Conservation (phyloP, 53 echinoderm and acorn worm genomes). For the Apostichopus leukothele region DNA sequence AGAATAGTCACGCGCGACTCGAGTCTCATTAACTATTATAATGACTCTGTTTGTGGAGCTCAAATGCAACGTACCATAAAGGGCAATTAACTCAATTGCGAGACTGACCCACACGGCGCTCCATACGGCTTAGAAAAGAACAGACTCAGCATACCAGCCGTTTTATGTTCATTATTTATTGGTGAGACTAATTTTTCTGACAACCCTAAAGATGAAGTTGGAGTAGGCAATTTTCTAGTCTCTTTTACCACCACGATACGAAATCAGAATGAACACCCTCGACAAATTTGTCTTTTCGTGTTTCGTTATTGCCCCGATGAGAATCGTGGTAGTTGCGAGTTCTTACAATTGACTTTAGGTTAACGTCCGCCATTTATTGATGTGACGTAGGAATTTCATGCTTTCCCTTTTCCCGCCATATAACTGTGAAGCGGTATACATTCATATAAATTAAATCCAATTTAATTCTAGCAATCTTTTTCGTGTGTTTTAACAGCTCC, state of each 20-base stretch:
- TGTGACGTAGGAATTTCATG: background rate
- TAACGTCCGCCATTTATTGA: background rate
- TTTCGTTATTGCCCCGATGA: slow-evolving; percentile 40
- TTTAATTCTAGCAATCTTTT: background rate
- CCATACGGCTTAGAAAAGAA: slow-evolving; percentile 26
- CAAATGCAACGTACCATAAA: slow-evolving; percentile 36
- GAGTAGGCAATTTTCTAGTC: slow-evolving; percentile 21
- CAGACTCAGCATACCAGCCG: slow-evolving; percentile 42
- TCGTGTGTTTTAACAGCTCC: background rate
- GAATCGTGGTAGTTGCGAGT: background rate
- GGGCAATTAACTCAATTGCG: slow-evolving; percentile 48
- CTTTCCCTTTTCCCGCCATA: background rate
- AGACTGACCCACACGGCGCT: slow-evolving; percentile 36
- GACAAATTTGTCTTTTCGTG: slow-evolving; percentile 35
- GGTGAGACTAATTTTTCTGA: slow-evolving; percentile 43
- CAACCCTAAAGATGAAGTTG: slow-evolving; percentile 29
- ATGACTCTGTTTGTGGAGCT: slow-evolving; percentile 36
- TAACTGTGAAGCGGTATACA: background rate
- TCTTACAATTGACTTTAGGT: background rate
- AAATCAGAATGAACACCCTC: slow-evolving; percentile 24
- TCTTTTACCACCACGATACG: slow-evolving; percentile 14
- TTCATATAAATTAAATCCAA: slow-evolving; percentile 8
- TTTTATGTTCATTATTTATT: slow-evolving; percentile 49
- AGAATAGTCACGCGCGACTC: slow-evolving; percentile 6
- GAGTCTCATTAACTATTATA: slow-evolving; percentile 45